Percentiles rank a stretch among this genome's conserved stretches.
These are phyloP conservation scores for Danaus melanippus DNA, from an alignment of 1,140 invertebrate genomes.

Conservation along the genomic window DNA sequence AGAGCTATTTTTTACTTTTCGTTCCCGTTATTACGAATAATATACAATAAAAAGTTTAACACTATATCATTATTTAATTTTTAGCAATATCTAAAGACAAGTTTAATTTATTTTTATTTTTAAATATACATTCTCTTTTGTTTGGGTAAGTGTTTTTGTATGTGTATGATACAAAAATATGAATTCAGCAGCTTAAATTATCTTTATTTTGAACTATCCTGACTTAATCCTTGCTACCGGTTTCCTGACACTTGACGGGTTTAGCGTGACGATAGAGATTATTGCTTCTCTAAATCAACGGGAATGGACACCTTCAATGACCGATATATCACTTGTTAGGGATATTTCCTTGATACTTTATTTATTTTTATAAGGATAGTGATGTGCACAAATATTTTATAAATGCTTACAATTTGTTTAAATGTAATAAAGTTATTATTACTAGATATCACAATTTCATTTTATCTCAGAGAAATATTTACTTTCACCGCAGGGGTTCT, in stretches of 20 bases:
- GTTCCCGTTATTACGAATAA: too few relatives aligned
- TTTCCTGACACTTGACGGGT: constrained; percentile 35
- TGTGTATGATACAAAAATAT: too few relatives aligned
- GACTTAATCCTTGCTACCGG: constrained; percentile 28
- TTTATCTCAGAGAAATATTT: constrained; percentile 1
- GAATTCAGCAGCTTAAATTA: too few relatives aligned
- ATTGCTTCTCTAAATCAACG: constrained; percentile 52
- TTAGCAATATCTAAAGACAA: too few relatives aligned
- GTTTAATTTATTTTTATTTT: too few relatives aligned
- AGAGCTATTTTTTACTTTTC: too few relatives aligned
- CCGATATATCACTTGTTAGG: constrained; percentile 21
- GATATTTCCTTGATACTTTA: background rate
- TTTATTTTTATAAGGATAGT: background rate
- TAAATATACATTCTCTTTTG: too few relatives aligned
- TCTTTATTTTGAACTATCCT: constrained; percentile 14
- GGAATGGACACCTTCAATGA: constrained; percentile 46
- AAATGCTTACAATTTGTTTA: too few relatives aligned
- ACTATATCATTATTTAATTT: too few relatives aligned
- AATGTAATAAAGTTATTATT: too few relatives aligned
- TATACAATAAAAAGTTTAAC: too few relatives aligned
- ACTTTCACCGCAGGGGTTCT: background rate
- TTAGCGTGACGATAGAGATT: constrained; percentile 41
- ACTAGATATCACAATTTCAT: background rate
- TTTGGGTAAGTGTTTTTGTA: too few relatives aligned
- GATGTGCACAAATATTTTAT: background rate